Conservation (phyloP, 2,888 invertebrate genomes). For the Cephonodes hylas region DNA sequence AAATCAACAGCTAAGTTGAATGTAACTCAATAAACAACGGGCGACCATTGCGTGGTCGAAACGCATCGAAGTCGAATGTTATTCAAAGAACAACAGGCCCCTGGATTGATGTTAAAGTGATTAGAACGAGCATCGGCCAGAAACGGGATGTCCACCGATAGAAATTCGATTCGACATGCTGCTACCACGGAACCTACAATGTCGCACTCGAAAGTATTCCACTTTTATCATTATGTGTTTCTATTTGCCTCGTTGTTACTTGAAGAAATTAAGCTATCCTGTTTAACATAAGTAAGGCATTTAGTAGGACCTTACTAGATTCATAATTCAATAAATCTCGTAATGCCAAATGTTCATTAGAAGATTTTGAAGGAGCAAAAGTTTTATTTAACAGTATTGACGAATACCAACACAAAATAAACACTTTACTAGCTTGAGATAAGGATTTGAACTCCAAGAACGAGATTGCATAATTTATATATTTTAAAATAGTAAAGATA, state of each 20-base stretch:
- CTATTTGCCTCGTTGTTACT: background rate
- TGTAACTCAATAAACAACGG: background rate
- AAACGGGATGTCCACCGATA: conserved; percentile 28
- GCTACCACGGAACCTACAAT: background rate
- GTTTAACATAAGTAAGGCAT: too few relatives aligned
- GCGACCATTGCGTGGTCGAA: background rate
- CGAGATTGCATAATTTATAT: too few relatives aligned
- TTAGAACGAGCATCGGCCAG: conserved; percentile 41
- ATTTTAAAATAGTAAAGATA: too few relatives aligned
- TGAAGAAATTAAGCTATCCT: too few relatives aligned
- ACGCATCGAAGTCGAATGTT: background rate
- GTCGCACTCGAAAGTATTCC: background rate
- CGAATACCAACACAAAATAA: too few relatives aligned
- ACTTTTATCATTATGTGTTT: background rate
- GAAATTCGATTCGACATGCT: background rate
- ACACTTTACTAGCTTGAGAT: too few relatives aligned
- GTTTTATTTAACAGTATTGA: too few relatives aligned
- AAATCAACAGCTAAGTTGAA: background rate
- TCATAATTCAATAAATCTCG: too few relatives aligned
- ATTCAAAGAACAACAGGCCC: conserved; percentile 12
- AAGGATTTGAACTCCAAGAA: too few relatives aligned
- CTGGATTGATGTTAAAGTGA: conserved; percentile 48
- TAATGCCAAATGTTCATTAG: too few relatives aligned
- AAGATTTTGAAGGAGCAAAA: too few relatives aligned
- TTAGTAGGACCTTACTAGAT: too few relatives aligned